Percentiles rank a stretch among this genome's conserved stretches.
phyloP scores from a whole-genome alignment of 2,888 invertebrate species.

The Ennomos quercinarius region DNA sequence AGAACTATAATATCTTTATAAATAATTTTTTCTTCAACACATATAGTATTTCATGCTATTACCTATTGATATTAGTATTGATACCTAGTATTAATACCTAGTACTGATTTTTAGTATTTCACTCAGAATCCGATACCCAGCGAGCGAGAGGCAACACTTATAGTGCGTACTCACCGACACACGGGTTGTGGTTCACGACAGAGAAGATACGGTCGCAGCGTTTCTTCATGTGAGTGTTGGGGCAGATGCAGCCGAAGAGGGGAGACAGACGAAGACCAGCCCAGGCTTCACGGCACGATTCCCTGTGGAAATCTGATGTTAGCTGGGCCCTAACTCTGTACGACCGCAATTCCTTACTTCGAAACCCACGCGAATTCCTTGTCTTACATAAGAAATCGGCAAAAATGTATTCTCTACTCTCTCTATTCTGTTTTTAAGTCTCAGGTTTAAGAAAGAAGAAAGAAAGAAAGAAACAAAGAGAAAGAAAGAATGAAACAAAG shows the following conservation, averaged over 20 bases:
- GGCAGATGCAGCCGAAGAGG: slow-evolving; percentile 97
- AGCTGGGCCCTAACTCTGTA: no score
- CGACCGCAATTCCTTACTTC: no score
- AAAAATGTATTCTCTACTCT: no score
- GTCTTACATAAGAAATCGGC: no score
- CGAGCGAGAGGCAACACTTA: slow-evolving; percentile 50
- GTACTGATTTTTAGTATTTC: slow-evolving; percentile 43
- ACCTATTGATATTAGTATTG: not conserved
- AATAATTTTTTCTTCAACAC: no score
- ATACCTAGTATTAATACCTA: not conserved
- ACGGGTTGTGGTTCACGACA: slow-evolving; percentile 96
- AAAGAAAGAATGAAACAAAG: no score
- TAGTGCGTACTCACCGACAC: slow-evolving; percentile 91
- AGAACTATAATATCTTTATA: no score
- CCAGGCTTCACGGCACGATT: slow-evolving; percentile 95
- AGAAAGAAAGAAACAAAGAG: no score
- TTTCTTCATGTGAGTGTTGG: slow-evolving; percentile 94
- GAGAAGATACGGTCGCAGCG: slow-evolving; percentile 95
- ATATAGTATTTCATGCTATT: not conserved
- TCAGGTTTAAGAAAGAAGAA: no score
- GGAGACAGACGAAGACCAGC: slow-evolving; percentile 93
- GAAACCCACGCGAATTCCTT: no score
- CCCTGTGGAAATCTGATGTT: slow-evolving; percentile 80
- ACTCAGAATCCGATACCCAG: slow-evolving; percentile 65
- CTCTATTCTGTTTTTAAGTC: no score